Evolutionary conservation across 2,113 vertebrate genomes (phyloP), one percentile per base, ranked within the genome.

Genomic region (Serinus canaria): DNA sequence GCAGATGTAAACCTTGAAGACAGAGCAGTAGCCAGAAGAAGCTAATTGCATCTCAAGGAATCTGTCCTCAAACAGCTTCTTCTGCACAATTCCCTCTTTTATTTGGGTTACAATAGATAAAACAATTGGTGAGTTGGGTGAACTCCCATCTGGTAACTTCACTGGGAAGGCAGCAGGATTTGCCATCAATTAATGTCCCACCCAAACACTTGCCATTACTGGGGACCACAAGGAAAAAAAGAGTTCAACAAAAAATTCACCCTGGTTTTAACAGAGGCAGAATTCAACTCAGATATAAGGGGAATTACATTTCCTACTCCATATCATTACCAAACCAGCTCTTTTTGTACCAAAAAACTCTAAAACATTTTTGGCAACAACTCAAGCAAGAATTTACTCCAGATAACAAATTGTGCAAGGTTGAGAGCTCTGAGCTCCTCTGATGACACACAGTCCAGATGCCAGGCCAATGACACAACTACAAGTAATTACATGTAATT

Each of bases 1-100:
- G 83, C 78, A 95, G 92, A 93, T 82, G 89, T 30, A 86, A 92
- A 82, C 68, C 70, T 70, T 47, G 63, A 83, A 95, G 88, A 56
- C n/a, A 44, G 62, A 90, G 86, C 41, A 39, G 76, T 19, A 74
- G 83, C 90, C 92, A 84, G 70, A 75, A 46, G 7, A 19, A 56
- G 66, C 83, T 89, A 70, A 92, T 78, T 87, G 59, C 59, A 49
- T 69, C 58, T 83, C n/a, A 59, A 80, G 78, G 70, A 80, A 79
- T 83, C 73, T 25, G 60, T 46, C 53, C 31, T 85, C 59, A 15
- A 55, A 69, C 58, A 79, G 66, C 39, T 66, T 50, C 49, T 52
- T 33, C 64, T 76, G 55, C 75, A 78, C 82, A 70, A 33, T 23
- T 77, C 47, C 47, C 47, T 76, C 84, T 62, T 73, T 85, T n/a